phyloP scores from a whole-genome alignment of 2,113 vertebrate genomes.

The Cryptotis parvus region DNA sequence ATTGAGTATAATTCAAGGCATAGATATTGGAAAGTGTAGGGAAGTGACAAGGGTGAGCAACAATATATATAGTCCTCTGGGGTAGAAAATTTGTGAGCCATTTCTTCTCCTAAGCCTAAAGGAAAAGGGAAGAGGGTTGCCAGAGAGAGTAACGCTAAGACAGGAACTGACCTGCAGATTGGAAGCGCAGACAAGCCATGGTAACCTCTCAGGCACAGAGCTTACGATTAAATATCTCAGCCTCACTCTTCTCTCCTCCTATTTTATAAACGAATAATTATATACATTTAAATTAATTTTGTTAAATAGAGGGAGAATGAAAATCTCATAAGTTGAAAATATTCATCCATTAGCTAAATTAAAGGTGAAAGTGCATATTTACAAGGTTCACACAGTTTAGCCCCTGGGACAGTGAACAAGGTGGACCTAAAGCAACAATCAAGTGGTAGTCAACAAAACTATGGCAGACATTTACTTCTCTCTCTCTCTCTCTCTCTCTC shows the following conservation, averaged over 20 bases:
- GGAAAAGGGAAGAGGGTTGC: background rate
- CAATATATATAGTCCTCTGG: background rate
- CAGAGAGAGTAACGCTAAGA: background rate
- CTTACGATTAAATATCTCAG: background rate
- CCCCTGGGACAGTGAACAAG: background rate
- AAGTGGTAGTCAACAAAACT: background rate
- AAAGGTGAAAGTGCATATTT: background rate
- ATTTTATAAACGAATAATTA: background rate
- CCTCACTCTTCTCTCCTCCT: background rate
- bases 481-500: too few species aligned
- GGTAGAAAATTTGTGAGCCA: background rate
- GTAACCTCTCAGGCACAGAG: background rate
- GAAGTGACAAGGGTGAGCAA: background rate
- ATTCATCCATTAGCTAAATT: background rate
- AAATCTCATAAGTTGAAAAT: background rate
- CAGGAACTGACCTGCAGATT: background rate
- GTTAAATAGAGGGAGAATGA: background rate
- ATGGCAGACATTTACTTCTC: too few species aligned
- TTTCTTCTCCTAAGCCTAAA: background rate
- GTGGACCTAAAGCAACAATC: background rate
- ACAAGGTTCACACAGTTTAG: background rate
- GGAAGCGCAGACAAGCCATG: background rate
- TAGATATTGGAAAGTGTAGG: background rate
- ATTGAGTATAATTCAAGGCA: constrained; percentile 2
- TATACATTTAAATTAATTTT: background rate